phyloP scores from a whole-genome alignment of 2,888 invertebrate genomes.

The Acrocyrtus sp. region DNA sequence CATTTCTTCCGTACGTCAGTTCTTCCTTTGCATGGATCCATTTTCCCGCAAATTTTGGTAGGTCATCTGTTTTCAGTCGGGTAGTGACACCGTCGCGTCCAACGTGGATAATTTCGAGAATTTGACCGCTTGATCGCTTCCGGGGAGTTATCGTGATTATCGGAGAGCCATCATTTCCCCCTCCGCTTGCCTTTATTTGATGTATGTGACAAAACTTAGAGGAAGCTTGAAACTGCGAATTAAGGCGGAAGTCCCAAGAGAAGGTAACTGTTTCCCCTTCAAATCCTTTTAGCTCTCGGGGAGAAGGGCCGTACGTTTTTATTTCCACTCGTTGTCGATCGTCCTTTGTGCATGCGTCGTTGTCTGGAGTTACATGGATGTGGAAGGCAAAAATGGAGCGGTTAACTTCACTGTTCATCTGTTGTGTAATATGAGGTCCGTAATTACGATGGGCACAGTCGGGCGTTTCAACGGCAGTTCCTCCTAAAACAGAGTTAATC shows the following conservation, averaged over 20 bases:
- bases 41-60: slow-evolving; percentile 47
- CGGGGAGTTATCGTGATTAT: slow-evolving; percentile 57
- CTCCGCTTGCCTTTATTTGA: slow-evolving; percentile 58
- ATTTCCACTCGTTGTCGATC: slow-evolving; percentile 60
- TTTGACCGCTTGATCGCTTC: slow-evolving; percentile 3
- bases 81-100: slow-evolving; percentile 21
- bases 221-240: slow-evolving; percentile 57
- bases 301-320: slow-evolving; percentile 39
- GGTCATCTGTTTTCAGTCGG: slow-evolving; percentile 21
- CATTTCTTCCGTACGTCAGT: slow-evolving; percentile 37
- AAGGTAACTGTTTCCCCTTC: slow-evolving; percentile 51
- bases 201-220: slow-evolving; percentile 57
- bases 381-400: slow-evolving; percentile 56
- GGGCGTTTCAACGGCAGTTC: slow-evolving; percentile 53
- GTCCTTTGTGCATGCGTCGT: slow-evolving; percentile 55
- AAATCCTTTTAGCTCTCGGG: slow-evolving; percentile 29
- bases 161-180: slow-evolving; percentile 51
- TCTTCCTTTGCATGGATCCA: slow-evolving; percentile 57
- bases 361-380: slow-evolving; percentile 51
- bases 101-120: slow-evolving; percentile 48
- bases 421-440: slow-evolving; percentile 54
- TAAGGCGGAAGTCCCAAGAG: slow-evolving; percentile 60
- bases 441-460: slow-evolving; percentile 50
- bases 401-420: slow-evolving; percentile 32
- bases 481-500: slow-evolving; percentile 52